Evolutionary conservation across 2,888 invertebrate species (phyloP).

Genomic region (Lissocephala sabroskyi): DNA sequence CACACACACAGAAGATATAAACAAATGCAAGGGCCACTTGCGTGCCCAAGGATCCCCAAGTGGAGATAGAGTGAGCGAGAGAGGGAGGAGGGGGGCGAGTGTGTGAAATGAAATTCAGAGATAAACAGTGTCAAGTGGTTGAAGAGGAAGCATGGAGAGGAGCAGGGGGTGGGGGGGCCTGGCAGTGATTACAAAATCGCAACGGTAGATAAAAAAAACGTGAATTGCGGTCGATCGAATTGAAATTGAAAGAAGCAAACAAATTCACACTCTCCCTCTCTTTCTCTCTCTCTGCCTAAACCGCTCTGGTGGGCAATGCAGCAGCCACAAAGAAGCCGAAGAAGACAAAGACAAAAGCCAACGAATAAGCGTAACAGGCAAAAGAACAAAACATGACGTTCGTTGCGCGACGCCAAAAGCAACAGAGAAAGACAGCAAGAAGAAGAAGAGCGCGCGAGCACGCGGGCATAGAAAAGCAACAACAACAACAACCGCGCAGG

Average conservation of each 20-base stretch:
- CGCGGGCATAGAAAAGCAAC: not conserved
- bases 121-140: slow-evolving; percentile 51
- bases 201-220: slow-evolving; percentile 53
- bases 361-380: slow-evolving; percentile 45
- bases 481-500: too few relatives aligned
- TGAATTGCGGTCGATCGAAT: not conserved
- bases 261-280: slow-evolving; percentile 16
- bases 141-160: too few relatives aligned
- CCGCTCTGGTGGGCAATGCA: slow-evolving; percentile 6
- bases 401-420: slow-evolving; percentile 14
- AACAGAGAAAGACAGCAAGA: slow-evolving; percentile 35
- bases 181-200: slow-evolving; percentile 58
- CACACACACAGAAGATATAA: slow-evolving; percentile 9
- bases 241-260: slow-evolving; percentile 18
- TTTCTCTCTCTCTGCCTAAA: slow-evolving; percentile 10
- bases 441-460: slow-evolving; percentile 13
- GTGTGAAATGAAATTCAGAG: too few relatives aligned
- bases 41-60: not conserved
- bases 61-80: slow-evolving; percentile 17
- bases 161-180: slow-evolving; percentile 39
- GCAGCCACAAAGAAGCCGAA: slow-evolving; percentile 9
- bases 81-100: slow-evolving; percentile 3
- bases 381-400: too few relatives aligned
- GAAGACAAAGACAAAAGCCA: slow-evolving; percentile 42
- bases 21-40: slow-evolving; percentile 10